Evolutionary conservation across 2,888 invertebrate genomes (phyloP).

Genomic region (Halictus quadricinctus): DNA sequence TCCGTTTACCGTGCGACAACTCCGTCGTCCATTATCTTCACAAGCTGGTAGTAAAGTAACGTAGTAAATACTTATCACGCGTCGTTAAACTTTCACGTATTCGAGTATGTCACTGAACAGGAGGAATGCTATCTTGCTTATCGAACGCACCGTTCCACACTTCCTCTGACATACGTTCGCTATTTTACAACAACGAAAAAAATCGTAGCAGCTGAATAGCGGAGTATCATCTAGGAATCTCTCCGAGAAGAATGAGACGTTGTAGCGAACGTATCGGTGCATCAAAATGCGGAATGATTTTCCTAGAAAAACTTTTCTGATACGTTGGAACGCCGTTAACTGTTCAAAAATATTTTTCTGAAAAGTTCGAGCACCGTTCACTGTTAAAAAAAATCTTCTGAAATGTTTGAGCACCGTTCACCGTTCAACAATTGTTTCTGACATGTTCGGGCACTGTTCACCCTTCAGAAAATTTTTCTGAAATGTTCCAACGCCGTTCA

Average conservation of each 20-base stretch:
- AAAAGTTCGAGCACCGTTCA: background rate
- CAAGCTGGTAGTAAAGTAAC: background rate
- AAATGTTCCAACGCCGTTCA: background rate
- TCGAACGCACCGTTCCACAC: constrained; percentile 40
- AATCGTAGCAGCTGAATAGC: constrained; percentile 24
- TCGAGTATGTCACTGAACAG: constrained; percentile 39
- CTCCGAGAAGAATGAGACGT: constrained; percentile 13
- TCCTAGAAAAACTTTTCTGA: background rate
- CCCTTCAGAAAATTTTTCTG: background rate
- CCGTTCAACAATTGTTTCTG: background rate
- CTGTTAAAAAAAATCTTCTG: rapidly evolving
- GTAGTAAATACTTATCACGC: constrained; percentile 41
- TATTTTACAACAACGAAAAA: constrained; percentile 20
- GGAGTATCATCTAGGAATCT: constrained; percentile 15
- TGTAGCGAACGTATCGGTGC: constrained; percentile 12
- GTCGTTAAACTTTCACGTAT: constrained; percentile 38
- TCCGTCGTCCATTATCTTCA: background rate
- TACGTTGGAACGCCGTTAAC: background rate
- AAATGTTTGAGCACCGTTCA: background rate
- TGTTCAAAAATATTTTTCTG: background rate
- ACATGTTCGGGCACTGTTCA: too few relatives aligned
- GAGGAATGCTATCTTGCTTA: constrained; percentile 52
- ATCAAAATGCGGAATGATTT: constrained; percentile 19
- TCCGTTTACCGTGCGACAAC: background rate
- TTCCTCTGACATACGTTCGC: constrained; percentile 36